These are phyloP conservation scores for Balearica regulorum DNA, from an alignment of 2,797 vertebrate species.

Conservation along the genomic window DNA sequence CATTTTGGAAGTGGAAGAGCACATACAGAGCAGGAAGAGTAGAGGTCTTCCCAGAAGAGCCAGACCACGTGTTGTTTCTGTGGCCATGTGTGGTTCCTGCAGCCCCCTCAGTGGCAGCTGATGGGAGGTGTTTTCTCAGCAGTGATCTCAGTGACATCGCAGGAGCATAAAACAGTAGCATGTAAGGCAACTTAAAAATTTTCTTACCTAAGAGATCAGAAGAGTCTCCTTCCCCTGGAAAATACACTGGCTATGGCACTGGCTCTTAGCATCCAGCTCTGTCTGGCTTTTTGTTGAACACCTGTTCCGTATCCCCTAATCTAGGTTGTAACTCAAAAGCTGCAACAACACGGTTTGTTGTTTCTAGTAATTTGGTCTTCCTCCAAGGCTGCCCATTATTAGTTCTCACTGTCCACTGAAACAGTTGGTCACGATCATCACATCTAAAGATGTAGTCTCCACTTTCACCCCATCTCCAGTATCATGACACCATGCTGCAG, in stretches of 20 bases:
- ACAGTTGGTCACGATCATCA: not conserved
- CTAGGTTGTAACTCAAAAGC: not conserved
- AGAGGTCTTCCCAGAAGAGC: not conserved
- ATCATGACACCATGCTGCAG: not conserved
- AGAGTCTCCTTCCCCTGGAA: not conserved
- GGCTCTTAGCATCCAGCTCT: not conserved
- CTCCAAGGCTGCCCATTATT: not conserved
- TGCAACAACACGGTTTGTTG: fast-evolving
- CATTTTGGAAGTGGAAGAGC: not conserved
- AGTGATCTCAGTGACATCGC: not conserved
- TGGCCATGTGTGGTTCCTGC: not conserved
- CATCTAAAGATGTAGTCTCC: not conserved
- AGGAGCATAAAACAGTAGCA: not conserved
- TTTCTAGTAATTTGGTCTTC: not conserved
- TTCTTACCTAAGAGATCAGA: not conserved
- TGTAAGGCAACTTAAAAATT: not conserved
- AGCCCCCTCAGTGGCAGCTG: not conserved
- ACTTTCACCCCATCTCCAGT: not conserved
- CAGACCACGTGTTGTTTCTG: not conserved
- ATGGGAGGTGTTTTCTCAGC: not conserved
- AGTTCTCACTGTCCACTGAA: not conserved
- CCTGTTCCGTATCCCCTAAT: not conserved
- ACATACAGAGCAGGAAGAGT: not conserved
- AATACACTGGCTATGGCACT: not conserved
- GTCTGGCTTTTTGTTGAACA: not conserved